Conservation (phyloP, 2,113 vertebrate species). For the Scartelaos histophorus region DNA sequence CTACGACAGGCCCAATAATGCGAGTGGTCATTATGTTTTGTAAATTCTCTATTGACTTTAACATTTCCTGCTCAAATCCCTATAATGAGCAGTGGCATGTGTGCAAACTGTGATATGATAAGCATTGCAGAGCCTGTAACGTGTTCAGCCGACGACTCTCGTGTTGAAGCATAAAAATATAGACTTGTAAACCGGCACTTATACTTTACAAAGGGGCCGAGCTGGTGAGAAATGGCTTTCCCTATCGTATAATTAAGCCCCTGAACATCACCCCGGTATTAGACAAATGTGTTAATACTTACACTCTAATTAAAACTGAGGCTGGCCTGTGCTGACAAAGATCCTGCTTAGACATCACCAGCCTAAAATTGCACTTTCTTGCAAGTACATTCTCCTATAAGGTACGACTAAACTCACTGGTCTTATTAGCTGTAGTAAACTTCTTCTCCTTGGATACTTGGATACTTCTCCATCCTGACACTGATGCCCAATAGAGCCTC, state of each 20-base stretch:
- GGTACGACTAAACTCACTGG: neutral
- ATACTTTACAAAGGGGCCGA: constrained; percentile 49
- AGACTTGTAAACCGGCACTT: constrained; percentile 41
- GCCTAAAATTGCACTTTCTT: constrained; percentile 47
- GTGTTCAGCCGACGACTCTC: constrained; percentile 27
- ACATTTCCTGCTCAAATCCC: constrained; percentile 18
- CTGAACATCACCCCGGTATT: constrained; percentile 46
- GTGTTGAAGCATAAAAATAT: constrained; percentile 45
- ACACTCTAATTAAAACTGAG: constrained; percentile 62
- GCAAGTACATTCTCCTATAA: constrained; percentile 21
- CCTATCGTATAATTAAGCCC: constrained; percentile 59
- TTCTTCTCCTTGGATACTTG: neutral
- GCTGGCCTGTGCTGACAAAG: constrained; percentile 44
- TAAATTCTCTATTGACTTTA: neutral
- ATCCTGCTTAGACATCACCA: constrained; percentile 43
- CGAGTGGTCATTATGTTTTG: neutral
- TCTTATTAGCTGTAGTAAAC: neutral
- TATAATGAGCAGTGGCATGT: constrained; percentile 21
- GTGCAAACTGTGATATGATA: constrained; percentile 24
- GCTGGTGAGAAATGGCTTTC: constrained; percentile 52
- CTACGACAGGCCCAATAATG: neutral
- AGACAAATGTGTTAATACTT: constrained; percentile 65
- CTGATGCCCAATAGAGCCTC: neutral
- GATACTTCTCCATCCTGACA: neutral
- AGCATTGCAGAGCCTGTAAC: neutral